A percentile compares a stretch with the other conserved stretches of the same genome.
phyloP scores from a whole-genome alignment of 1,140 invertebrate genomes.

The Schlechtendalia chinensis region DNA sequence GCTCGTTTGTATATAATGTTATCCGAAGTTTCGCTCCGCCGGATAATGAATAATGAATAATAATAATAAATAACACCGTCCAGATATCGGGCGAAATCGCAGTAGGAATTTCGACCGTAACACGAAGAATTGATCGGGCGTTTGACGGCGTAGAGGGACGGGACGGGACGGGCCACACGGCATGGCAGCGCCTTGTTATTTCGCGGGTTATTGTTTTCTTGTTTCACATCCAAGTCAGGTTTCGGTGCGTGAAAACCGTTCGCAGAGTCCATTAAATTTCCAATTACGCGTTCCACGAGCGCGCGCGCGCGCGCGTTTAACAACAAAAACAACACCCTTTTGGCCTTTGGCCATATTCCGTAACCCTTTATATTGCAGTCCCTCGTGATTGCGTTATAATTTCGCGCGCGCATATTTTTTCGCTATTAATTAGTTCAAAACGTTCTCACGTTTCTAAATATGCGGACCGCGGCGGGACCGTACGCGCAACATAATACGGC shows the following conservation, averaged over 20 bases:
- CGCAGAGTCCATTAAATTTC: conserved; percentile 44
- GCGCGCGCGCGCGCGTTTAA: too few species aligned
- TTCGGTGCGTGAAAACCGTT: conserved; percentile 41
- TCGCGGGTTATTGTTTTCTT: conserved; percentile 36
- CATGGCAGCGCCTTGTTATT: conserved; percentile 13
- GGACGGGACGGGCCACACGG: too few species aligned
- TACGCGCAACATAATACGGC: too few species aligned
- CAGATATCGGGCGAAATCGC: neutral
- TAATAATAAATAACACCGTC: too few species aligned
- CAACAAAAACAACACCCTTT: conserved; percentile 37
- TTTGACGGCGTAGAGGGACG: too few species aligned
- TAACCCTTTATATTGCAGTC: conserved; percentile 21
- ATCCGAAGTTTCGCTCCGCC: too few species aligned
- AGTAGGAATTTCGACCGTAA: conserved; percentile 4
- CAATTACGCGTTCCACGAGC: conserved; percentile 39
- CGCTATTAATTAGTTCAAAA: conserved; percentile 15
- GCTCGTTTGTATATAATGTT: too few species aligned
- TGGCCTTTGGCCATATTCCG: conserved; percentile 29
- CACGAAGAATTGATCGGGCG: conserved; percentile 9
- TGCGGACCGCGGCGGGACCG: neutral
- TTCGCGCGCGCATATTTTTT: neutral
- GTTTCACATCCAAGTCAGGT: conserved; percentile 44
- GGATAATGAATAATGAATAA: too few species aligned
- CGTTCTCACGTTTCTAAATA: neutral
- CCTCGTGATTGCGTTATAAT: conserved; percentile 20